phyloP scores from a whole-genome alignment of 2,797 vertebrate species.

The Dryobates pubescens region DNA sequence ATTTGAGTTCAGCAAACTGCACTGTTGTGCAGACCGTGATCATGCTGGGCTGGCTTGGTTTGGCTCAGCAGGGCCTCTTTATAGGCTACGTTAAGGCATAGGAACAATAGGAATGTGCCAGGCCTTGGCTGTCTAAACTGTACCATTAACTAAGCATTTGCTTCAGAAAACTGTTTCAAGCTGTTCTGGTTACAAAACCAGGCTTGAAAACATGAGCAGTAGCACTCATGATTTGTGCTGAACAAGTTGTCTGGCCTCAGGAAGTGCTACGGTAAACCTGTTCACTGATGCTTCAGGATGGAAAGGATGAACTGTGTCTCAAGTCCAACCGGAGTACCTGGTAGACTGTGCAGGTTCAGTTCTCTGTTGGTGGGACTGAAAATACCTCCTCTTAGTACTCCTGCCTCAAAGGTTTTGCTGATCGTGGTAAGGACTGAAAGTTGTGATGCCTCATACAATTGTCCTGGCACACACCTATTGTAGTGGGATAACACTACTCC shows the following conservation, averaged over 20 bases:
- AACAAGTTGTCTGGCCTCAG: not conserved
- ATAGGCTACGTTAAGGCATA: not conserved
- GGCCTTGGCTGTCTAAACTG: not conserved
- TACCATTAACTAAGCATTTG: not conserved
- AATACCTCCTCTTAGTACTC: not conserved
- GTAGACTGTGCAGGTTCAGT: not conserved
- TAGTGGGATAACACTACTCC: not conserved
- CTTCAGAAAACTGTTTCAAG: not conserved
- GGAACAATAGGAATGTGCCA: not conserved
- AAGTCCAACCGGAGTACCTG: not conserved
- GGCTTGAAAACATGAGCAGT: not conserved
- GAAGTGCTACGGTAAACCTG: not conserved
- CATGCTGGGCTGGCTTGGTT: not conserved
- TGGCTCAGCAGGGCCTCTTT: not conserved
- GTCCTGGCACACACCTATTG: accelerated
- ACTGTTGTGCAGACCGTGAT: not conserved
- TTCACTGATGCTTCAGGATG: not conserved
- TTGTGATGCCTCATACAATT: not conserved
- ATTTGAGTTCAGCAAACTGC: not conserved
- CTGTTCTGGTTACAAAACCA: not conserved
- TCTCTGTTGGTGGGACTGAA: not conserved
- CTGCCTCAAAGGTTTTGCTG: not conserved
- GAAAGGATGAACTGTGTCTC: not conserved
- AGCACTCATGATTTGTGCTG: not conserved
- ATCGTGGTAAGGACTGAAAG: not conserved